Conservation (phyloP, 1,140 invertebrate genomes). For the Drosophila varians region DNA sequence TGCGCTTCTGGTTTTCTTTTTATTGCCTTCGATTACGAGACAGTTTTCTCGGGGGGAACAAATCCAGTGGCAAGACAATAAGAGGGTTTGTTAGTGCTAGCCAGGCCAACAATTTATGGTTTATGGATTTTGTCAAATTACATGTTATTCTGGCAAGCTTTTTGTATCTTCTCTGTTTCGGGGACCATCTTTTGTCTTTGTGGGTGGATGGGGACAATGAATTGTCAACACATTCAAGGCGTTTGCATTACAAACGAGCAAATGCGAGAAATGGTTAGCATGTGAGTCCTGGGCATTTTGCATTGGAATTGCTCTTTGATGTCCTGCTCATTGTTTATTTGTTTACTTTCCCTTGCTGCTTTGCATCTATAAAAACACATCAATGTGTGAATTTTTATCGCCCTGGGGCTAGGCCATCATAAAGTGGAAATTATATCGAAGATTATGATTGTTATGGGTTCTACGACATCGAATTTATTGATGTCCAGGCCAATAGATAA, state of each 20-base stretch:
- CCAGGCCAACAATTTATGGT: slow-evolving; percentile 69
- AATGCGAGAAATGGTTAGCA: slow-evolving; percentile 23
- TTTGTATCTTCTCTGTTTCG: slow-evolving; percentile 10
- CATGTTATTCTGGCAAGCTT: slow-evolving; percentile 33
- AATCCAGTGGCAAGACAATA: slow-evolving; percentile 61
- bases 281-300: slow-evolving; percentile 54
- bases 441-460: slow-evolving; percentile 70
- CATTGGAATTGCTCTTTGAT: slow-evolving; percentile 77
- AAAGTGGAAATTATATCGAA: slow-evolving; percentile 76
- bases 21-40: slow-evolving; percentile 69
- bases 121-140: slow-evolving; percentile 81
- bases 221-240: slow-evolving; percentile 69
- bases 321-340: slow-evolving; percentile 62
- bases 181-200: slow-evolving; percentile 65
- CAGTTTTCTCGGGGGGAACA: slow-evolving; percentile 34
- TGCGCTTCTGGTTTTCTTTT: slow-evolving; percentile 52
- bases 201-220: slow-evolving; percentile 53
- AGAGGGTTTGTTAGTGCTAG: slow-evolving; percentile 56
- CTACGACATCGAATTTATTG: slow-evolving; percentile 28
- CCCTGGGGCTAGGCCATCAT: slow-evolving; percentile 41
- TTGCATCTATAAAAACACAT: slow-evolving; percentile 65
- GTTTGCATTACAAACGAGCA: slow-evolving; percentile 16
- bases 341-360: slow-evolving; percentile 45
- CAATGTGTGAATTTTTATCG: slow-evolving; percentile 71
- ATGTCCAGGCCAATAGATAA: slow-evolving; percentile 45